These are phyloP conservation scores for Cantharis flavilabris DNA, from an alignment of 2,888 invertebrate genomes.

Conservation along the genomic window DNA sequence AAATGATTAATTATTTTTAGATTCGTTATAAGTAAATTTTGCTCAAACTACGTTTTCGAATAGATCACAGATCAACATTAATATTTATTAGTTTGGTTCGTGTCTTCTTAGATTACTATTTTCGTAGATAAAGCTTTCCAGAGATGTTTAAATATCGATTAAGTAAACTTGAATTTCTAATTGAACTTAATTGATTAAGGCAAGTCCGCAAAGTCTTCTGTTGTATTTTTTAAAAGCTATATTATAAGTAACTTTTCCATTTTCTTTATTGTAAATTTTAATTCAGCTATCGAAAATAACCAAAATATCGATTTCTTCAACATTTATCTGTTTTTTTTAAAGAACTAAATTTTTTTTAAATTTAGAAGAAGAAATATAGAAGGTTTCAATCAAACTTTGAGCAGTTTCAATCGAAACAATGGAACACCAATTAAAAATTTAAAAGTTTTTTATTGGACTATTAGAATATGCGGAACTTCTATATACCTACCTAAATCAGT, in stretches of 20 bases:
- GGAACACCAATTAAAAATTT: too few relatives aligned
- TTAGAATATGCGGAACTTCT: too few relatives aligned
- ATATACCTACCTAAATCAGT: too few relatives aligned
- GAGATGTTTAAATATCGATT: background rate
- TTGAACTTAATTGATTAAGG: background rate
- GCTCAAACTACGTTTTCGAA: background rate
- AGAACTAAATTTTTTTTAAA: too few relatives aligned
- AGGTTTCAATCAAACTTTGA: too few relatives aligned
- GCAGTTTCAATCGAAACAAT: too few relatives aligned
- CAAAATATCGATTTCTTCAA: too few relatives aligned
- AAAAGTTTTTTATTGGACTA: too few relatives aligned
- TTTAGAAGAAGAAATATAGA: too few relatives aligned
- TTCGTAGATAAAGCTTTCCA: background rate
- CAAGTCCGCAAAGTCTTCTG: background rate
- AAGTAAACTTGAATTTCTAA: background rate
- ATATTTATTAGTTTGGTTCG: background rate
- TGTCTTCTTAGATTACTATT: background rate
- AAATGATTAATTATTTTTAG: background rate
- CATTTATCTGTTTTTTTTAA: too few relatives aligned
- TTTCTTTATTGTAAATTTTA: background rate
- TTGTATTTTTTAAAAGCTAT: background rate
- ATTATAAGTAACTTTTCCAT: background rate
- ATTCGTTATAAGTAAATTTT: background rate
- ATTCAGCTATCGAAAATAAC: too few relatives aligned
- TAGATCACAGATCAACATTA: background rate